A percentile compares a stretch with the other conserved stretches of the same genome.
Conservation (phyloP, 2,888 invertebrate species). For the Cephus rjabovi region DNA sequence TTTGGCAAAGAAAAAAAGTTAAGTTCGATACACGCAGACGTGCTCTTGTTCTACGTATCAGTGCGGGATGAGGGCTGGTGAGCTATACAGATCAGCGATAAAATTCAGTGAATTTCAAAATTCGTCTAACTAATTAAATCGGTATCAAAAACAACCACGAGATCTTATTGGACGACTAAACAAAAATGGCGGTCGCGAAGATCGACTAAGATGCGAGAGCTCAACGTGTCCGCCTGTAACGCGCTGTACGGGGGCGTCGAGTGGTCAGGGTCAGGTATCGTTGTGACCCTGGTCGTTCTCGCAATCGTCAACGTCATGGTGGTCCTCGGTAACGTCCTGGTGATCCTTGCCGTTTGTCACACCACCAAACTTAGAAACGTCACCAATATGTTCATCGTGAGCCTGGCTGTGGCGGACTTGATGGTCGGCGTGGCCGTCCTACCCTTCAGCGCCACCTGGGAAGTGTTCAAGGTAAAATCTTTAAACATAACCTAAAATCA, state of each 20-base stretch:
- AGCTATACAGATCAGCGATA: neutral
- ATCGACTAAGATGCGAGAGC: slow-evolving; percentile 72
- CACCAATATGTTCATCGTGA: slow-evolving; percentile 97
- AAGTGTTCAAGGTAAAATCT: slow-evolving; percentile 83
- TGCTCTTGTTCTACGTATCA: neutral
- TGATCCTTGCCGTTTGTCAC: slow-evolving; percentile 92
- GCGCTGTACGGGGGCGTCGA: slow-evolving; percentile 83
- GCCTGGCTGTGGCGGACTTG: slow-evolving; percentile 94
- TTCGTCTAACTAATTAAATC: neutral
- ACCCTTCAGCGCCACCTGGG: slow-evolving; percentile 95
- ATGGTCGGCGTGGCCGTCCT: slow-evolving; percentile 95
- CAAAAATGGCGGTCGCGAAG: neutral
- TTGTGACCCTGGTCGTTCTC: slow-evolving; percentile 82
- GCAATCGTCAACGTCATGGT: slow-evolving; percentile 89
- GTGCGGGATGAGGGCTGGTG: neutral
- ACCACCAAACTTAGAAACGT: slow-evolving; percentile 93
- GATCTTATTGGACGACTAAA: neutral
- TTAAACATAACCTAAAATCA: neutral
- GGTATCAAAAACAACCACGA: neutral
- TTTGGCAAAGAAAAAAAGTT: neutral
- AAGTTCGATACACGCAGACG: neutral
- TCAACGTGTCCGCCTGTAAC: slow-evolving; percentile 86
- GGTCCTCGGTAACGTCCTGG: slow-evolving; percentile 90
- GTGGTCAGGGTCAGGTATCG: slow-evolving; percentile 84
- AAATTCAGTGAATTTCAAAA: neutral